phyloP scores from a whole-genome alignment of 2,113 vertebrate genomes.

The Megaptera novaeangliae region DNA sequence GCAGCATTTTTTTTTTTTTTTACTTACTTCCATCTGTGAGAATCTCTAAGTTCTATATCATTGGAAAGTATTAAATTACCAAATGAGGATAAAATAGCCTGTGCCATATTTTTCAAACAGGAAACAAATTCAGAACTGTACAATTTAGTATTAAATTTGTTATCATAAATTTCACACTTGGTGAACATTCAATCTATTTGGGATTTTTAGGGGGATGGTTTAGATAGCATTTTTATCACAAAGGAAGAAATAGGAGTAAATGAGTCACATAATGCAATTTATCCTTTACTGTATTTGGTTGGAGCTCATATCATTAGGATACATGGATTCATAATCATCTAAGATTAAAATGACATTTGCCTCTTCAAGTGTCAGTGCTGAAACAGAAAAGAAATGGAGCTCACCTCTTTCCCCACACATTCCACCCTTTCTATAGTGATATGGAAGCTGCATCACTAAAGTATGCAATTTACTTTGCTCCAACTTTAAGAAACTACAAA shows the following conservation, averaged over 20 bases:
- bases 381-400: slow-evolving; percentile 76
- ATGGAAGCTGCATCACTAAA: slow-evolving; percentile 68
- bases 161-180: slow-evolving; percentile 73
- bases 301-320: slow-evolving; percentile 72
- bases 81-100: slow-evolving; percentile 47
- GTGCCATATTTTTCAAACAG: slow-evolving; percentile 43
- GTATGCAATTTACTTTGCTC: slow-evolving; percentile 72
- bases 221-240: slow-evolving; percentile 68
- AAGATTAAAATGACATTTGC: slow-evolving; percentile 79
- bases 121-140: slow-evolving; percentile 42
- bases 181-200: slow-evolving; percentile 73
- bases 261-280: slow-evolving; percentile 75
- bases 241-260: slow-evolving; percentile 76
- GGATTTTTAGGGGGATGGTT: slow-evolving; percentile 58
- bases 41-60: slow-evolving; percentile 36
- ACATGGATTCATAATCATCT: slow-evolving; percentile 77
- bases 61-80: slow-evolving; percentile 13
- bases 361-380: slow-evolving; percentile 78
- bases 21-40: background rate
- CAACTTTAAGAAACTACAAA: slow-evolving; percentile 77
- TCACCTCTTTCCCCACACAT: slow-evolving; percentile 29
- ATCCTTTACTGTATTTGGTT: slow-evolving; percentile 73
- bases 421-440: slow-evolving; percentile 43
- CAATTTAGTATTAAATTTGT: slow-evolving; percentile 69
- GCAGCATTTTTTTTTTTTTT: background rate